phyloP scores from a whole-genome alignment of 2,113 vertebrate species.

The Jaculus jaculus region DNA sequence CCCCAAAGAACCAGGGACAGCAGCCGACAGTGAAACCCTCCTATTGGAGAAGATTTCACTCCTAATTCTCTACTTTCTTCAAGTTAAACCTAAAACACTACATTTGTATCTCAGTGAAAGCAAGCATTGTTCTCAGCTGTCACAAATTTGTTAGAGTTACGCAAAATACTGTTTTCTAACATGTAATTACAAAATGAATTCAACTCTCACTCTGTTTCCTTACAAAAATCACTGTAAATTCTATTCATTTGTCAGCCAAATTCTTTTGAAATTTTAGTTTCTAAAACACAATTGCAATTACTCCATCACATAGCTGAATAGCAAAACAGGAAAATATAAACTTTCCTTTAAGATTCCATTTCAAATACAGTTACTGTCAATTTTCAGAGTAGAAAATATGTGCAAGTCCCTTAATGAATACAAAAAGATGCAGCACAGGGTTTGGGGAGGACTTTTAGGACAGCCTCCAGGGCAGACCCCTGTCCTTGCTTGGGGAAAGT shows the following conservation, averaged over 20 bases:
- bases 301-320: background rate
- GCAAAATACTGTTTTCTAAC: conserved; percentile 42
- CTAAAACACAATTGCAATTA: background rate
- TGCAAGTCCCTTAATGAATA: background rate
- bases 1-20: background rate
- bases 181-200: conserved; percentile 46
- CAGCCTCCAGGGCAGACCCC: background rate
- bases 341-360: background rate
- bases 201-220: background rate
- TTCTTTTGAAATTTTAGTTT: conserved; percentile 4
- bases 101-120: conserved; percentile 2
- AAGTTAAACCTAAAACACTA: background rate
- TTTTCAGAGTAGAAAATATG: background rate
- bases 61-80: background rate
- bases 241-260: conserved; percentile 13
- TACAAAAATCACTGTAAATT: background rate
- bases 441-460: background rate
- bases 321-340: background rate
- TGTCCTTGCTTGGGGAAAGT: background rate
- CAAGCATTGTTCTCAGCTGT: background rate
- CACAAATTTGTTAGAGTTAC: conserved; percentile 22
- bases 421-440: background rate
- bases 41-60: background rate
- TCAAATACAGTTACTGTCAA: background rate
- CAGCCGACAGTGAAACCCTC: background rate